Evolutionary conservation across 2,888 invertebrate genomes (phyloP), one percentile per base, ranked within the genome.

Genomic region (Chrysotoxum bicinctum): DNA sequence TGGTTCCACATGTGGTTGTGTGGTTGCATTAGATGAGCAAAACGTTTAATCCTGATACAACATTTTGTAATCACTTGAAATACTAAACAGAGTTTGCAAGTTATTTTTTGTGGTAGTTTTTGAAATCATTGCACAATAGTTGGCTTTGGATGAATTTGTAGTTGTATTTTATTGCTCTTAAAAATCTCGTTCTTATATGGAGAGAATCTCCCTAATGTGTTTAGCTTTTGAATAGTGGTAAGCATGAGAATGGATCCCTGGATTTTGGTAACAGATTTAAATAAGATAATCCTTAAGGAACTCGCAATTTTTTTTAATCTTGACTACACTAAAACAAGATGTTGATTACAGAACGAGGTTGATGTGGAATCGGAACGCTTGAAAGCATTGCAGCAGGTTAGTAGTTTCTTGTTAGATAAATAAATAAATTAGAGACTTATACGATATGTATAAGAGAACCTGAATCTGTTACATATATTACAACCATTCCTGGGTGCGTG

Each of bases 41-140:
- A 73, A 58, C 35, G 10, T 8, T 21, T 69, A 74, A 75, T 75
- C 60, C 68, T 6, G 26, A 12, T 16, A 54, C n/a, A 78, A 50
- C 32, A 66, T 50, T 35, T 73, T 77, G 45, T 79, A 72, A 79
- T 66, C 78, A 66, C 37, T 58, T 32, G 9, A 45, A 72, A 23
- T 32, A 37, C 35, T 35, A 32, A 79, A 66, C 58, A 26, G 30
- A 62, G 54, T 64, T 54, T 62, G 23, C 14, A 16, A 37, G 19
- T 19, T 72, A 48, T 60, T 12, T n/a, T 32, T 45, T 58, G 30
- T 14, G 37, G 14, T 4, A 45, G 32, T 14, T 37, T 23, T 35
- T 68, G 2, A 40, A 50, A 21, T 12, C 40, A 10, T 58, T 40
- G 23, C n/a, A 21, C 3, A 60, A 60, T 19, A 1, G 56, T 30